Evolutionary conservation across 1,140 invertebrate genomes (phyloP).

Genomic region (Limonius californicus): DNA sequence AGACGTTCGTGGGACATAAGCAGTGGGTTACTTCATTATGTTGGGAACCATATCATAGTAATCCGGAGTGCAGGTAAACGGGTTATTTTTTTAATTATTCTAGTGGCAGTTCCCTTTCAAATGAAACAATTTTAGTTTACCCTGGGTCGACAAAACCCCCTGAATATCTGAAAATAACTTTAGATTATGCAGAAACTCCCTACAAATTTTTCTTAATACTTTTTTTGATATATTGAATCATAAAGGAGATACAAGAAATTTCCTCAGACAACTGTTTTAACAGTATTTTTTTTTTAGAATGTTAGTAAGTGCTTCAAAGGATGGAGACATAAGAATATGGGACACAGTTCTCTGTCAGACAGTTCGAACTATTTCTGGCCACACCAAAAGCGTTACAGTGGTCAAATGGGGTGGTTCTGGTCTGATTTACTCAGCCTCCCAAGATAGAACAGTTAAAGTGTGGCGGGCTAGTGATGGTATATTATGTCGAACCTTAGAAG

Average conservation of each 20-base stretch:
- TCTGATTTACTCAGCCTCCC: constrained; percentile 91
- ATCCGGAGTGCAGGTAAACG: constrained; percentile 45
- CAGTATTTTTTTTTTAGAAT: constrained; percentile 62
- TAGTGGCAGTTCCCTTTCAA: too few relatives aligned
- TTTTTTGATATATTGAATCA: too few relatives aligned
- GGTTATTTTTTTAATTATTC: constrained; percentile 19
- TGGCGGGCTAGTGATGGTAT: constrained; percentile 90
- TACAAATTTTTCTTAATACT: too few relatives aligned
- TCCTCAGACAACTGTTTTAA: too few relatives aligned
- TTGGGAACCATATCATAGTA: constrained; percentile 94
- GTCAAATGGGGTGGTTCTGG: constrained; percentile 94
- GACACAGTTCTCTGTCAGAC: constrained; percentile 73
- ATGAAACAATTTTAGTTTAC: too few relatives aligned
- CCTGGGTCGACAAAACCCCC: too few relatives aligned
- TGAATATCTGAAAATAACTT: too few relatives aligned
- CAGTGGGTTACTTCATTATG: constrained; percentile 89
- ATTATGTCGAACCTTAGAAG: constrained; percentile 86
- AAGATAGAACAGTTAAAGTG: constrained; percentile 97
- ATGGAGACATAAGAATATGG: constrained; percentile 95
- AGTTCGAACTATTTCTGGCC: constrained; percentile 70
- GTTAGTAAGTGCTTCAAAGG: constrained; percentile 90
- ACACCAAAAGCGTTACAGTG: constrained; percentile 88
- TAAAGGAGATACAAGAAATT: too few relatives aligned
- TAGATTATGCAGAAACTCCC: too few relatives aligned
- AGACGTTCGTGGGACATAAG: constrained; percentile 81